Conservation (phyloP, 2,113 vertebrate species). For the Ancistrus triradiatus region DNA sequence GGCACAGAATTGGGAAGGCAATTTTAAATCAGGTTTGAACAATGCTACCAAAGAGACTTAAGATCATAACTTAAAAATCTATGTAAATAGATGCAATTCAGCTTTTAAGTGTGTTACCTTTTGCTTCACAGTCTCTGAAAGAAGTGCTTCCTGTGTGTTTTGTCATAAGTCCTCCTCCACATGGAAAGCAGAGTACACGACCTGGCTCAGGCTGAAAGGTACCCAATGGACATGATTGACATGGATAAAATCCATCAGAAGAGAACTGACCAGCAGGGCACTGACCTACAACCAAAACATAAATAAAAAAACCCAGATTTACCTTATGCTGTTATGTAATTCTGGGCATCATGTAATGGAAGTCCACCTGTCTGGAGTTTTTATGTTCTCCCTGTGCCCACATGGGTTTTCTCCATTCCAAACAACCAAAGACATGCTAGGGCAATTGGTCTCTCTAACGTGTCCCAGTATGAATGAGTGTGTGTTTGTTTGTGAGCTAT, state of each 20-base stretch:
- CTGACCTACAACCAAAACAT: constrained; percentile 74
- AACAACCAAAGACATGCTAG: background rate
- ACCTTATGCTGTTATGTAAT: no score
- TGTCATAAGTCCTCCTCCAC: constrained; percentile 88
- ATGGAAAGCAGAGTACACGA: constrained; percentile 86
- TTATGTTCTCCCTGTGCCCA: no score
- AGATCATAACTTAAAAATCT: no score
- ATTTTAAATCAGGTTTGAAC: background rate
- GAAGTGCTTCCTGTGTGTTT: constrained; percentile 78
- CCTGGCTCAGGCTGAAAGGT: constrained; percentile 86
- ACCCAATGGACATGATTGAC: constrained; percentile 77
- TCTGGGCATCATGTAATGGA: no score
- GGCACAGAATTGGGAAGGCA: background rate
- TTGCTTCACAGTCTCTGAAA: constrained; percentile 94
- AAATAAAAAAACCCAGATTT: no score
- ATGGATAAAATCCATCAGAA: constrained; percentile 84
- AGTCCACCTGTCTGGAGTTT: no score
- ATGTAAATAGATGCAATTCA: no score
- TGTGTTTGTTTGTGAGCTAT: no score
- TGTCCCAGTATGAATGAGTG: no score
- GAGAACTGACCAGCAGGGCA: constrained; percentile 87
- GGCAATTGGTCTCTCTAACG: no score
- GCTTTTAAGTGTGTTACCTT: constrained; percentile 74
- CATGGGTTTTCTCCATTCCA: no score
- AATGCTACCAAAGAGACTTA: no score